Percentiles rank a stretch among this genome's conserved stretches.
These are phyloP conservation scores for Empidonax traillii DNA, from an alignment of 2,113 vertebrate genomes.

Conservation along the genomic window DNA sequence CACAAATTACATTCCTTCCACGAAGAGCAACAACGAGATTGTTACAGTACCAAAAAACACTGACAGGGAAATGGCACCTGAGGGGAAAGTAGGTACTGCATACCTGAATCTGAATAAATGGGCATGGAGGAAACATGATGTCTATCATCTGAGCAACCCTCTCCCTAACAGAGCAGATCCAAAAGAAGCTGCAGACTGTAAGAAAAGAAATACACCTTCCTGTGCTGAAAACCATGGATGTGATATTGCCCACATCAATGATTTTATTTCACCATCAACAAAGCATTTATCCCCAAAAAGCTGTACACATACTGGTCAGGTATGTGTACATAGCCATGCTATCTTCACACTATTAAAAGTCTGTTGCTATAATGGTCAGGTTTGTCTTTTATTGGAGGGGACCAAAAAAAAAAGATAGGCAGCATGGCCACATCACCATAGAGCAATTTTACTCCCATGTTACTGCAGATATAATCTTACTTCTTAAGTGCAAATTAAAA, in stretches of 20 bases:
- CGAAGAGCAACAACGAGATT: background rate
- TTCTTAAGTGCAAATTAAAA: constrained; percentile 35
- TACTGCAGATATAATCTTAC: constrained; percentile 27
- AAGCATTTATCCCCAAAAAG: constrained; percentile 51
- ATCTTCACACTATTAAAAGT: background rate
- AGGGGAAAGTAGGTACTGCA: constrained; percentile 8
- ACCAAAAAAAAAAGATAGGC: background rate
- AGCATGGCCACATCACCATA: constrained; percentile 29
- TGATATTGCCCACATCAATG: background rate
- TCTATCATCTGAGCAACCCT: background rate
- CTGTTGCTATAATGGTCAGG: constrained; percentile 17
- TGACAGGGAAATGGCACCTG: constrained; percentile 21
- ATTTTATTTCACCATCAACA: constrained; percentile 33
- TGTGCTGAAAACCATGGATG: background rate
- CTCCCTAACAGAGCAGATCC: background rate
- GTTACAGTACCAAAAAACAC: background rate
- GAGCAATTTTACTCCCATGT: constrained; percentile 22
- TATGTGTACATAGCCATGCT: constrained; percentile 4
- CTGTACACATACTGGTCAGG: constrained; percentile 41
- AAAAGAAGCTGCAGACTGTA: background rate
- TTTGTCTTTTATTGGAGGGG: background rate
- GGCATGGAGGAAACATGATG: background rate
- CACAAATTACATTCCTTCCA: background rate
- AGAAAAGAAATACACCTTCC: background rate
- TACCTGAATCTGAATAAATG: background rate